These are phyloP conservation scores for Antrozous pallidus DNA, from an alignment of 2,797 vertebrate species.

Conservation along the genomic window DNA sequence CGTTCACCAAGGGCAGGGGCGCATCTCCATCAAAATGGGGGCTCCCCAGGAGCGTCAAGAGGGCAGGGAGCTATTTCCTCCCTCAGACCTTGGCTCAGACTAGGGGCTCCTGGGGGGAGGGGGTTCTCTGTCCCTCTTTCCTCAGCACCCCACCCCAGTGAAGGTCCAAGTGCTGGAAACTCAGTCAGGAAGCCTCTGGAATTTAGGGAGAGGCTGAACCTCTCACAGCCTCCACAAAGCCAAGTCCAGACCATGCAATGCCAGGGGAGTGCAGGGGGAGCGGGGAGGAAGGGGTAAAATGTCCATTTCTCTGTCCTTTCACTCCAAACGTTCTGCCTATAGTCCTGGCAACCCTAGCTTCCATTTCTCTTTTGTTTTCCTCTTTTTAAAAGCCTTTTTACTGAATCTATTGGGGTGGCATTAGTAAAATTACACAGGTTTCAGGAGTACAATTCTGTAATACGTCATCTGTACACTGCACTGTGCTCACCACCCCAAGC, in stretches of 20 bases:
- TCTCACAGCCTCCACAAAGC: neutral
- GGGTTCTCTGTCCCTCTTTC: neutral
- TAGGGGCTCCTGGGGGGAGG: accelerated
- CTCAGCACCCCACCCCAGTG: neutral
- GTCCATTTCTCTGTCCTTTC: neutral
- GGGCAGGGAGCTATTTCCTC: neutral
- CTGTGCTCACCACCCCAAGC: neutral
- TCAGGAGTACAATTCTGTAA: neutral
- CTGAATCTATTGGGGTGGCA: neutral
- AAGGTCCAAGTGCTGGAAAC: neutral
- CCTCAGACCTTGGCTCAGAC: neutral
- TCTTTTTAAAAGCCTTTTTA: neutral
- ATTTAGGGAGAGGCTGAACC: neutral
- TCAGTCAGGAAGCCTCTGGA: neutral
- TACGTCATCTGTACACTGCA: neutral
- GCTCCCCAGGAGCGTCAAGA: neutral
- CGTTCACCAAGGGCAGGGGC: neutral
- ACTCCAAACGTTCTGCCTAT: neutral
- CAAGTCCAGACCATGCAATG: accelerated
- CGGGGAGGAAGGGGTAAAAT: too few relatives aligned
- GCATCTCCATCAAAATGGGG: neutral
- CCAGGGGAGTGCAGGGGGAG: accelerated
- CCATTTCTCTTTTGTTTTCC: too few relatives aligned
- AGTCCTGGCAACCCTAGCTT: accelerated
- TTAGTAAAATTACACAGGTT: neutral